phyloP scores from a whole-genome alignment of 2,797 vertebrate genomes.

The Silurus lanzhouensis region DNA sequence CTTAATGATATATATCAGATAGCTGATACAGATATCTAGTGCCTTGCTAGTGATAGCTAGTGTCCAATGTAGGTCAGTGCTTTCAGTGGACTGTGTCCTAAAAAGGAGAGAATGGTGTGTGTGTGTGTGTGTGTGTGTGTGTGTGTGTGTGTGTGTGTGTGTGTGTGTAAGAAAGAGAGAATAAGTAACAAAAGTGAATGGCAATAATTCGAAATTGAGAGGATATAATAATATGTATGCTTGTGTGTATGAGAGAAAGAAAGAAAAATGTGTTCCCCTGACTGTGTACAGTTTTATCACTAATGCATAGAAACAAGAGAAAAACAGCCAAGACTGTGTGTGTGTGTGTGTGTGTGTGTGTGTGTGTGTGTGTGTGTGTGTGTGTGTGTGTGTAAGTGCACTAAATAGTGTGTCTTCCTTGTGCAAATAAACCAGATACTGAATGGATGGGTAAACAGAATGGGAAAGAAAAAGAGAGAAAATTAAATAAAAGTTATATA shows the following conservation, averaged over 20 bases:
- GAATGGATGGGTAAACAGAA: not conserved
- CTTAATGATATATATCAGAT: too few relatives aligned
- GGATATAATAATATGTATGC: not conserved
- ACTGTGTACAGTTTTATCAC: not conserved
- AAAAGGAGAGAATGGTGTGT: not conserved
- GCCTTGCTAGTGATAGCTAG: not conserved
- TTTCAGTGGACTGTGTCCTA: not conserved
- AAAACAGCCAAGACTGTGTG: not conserved
- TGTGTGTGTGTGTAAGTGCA: not conserved
- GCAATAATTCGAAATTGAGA: not conserved
- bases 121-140: not conserved
- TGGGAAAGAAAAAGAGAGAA: not conserved
- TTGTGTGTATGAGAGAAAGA: not conserved
- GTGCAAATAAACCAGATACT: not conserved
- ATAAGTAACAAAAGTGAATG: not conserved
- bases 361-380: not conserved
- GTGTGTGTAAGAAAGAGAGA: not conserved
- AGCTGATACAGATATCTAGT: not conserved
- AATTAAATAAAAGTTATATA: not conserved
- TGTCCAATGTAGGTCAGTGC: slow-evolving; percentile 20
- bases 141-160: not conserved
- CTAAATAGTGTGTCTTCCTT: not conserved
- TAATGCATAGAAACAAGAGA: not conserved
- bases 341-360: too few relatives aligned
- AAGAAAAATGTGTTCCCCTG: too few relatives aligned